Conservation (phyloP, 2,888 invertebrate genomes). For the Panopea generosa region DNA sequence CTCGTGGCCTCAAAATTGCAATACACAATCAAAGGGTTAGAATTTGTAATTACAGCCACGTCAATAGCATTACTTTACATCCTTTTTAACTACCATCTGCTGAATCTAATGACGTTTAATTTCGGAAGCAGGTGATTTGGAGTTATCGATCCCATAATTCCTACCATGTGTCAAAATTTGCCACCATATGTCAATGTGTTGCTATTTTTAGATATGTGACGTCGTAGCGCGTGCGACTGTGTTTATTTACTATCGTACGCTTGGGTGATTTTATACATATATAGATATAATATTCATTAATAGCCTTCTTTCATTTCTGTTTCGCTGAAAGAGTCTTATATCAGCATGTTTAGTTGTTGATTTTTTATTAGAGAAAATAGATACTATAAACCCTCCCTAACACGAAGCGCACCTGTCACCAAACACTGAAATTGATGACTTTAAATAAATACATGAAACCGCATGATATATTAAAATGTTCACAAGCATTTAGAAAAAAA, state of each 20-base stretch:
- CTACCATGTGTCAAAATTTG: constrained; percentile 59
- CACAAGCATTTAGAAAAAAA: constrained; percentile 2
- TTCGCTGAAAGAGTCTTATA: no score
- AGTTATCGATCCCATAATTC: constrained; percentile 22
- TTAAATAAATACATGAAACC: background rate
- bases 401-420: constrained; percentile 1
- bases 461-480: background rate
- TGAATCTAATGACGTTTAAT: constrained; percentile 41
- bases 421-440: no score
- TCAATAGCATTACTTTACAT: constrained; percentile 56
- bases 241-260: constrained; percentile 14
- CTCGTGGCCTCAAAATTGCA: constrained; percentile 17
- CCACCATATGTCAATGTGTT: constrained; percentile 60
- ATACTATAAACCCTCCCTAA: background rate
- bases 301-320: no score
- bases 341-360: no score
- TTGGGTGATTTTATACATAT: background rate
- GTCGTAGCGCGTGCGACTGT: constrained; percentile 34
- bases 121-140: constrained; percentile 44
- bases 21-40: constrained; percentile 48
- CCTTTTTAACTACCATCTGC: constrained; percentile 42
- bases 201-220: constrained; percentile 41
- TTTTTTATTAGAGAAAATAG: no score
- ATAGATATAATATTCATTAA: background rate
- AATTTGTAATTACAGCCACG: constrained; percentile 31